Evolutionary conservation across 2,113 vertebrate genomes (phyloP), one percentile per base, ranked within the genome.

Genomic region (Sterrhoptilus dennistouni): DNA sequence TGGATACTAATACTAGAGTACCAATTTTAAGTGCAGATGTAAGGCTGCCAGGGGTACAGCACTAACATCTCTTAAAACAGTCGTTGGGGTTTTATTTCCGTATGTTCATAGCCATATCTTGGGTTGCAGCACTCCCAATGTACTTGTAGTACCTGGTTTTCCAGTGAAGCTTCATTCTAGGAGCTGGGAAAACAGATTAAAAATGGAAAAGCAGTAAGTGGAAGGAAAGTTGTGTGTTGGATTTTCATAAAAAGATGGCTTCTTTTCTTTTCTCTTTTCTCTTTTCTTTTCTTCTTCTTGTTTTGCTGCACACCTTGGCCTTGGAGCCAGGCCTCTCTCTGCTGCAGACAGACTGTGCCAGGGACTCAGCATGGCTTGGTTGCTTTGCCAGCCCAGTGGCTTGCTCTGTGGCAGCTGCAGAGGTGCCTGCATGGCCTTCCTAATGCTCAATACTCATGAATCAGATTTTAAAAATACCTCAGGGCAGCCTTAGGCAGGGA

Each of bases 31-130:
- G 57, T 53, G 50, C 24, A 60, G 85, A 53, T 82, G 35, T 72
- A 71, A 77, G 38, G 20, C 44, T 91, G 69, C 69, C 59, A 16
- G 5, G 38, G 60, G 44, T 8, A 42, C 2, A 21, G 59, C 68
- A 65, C 10, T 14, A 70, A 22, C 44, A 57, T 29, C 69, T 92
- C 72, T 61, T 35, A 70, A 77, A 90, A 74, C 9, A 56, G 6
- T 63, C 0, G 0, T 2, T 47, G 19, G 8, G 1, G 36, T 68
- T 68, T 23, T 36, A 9, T 10, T 42, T 63, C 61, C 45, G 38
- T 25, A 28, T 11, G 9, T 18, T 75, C 33, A 3, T 8, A 57
- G n/a, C 20, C 11, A 20, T 24, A 12, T 45, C 27, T 69, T 1
- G 6, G 35, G 12, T 9, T 72, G 56, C 53, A 76, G 66, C 25